Evolutionary conservation across 1,140 invertebrate genomes (phyloP), one percentile per base, ranked within the genome.

Genomic region (Heliothis virescens): DNA sequence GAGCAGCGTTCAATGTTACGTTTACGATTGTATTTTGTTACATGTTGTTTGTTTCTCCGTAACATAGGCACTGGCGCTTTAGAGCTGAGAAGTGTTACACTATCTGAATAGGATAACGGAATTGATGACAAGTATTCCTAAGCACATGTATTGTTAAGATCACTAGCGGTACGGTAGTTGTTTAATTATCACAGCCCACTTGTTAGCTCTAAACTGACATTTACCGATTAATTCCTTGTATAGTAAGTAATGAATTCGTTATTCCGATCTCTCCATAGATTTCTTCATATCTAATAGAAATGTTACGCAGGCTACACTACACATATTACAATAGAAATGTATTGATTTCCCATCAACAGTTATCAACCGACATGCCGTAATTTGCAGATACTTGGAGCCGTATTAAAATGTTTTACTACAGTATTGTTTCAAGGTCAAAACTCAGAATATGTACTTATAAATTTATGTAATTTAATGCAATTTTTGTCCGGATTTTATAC

Each of bases 241-340:
- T 94, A 93, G 92, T 93, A 93, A 91, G 89, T 93, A 94, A 91
- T 91, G 85, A 92, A 91, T 92, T 91, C 92, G 93, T 94, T 94
- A 93, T 89, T 92, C 92, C 89, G 86, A 92, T 92, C 91, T 94
- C 92, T 94, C 87, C 91, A 91, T 93, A 92, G 91, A 90, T 91
- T 90, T 89, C 87, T 94, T 90, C 89, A 88, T 94, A 92, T 86
- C 84, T 90, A 87, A 86, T 91, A 91, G 85, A 89, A 87, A 82
- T 86, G 85, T 90, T 90, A 89, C 74, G 91, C 92, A 94, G 91
- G 91, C 93, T 94, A 94, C 88, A 91, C 85, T 87, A 94, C 92
- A 94, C 92, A 94, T 90, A 91, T 94, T 93, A 94, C 93, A 94
- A 94, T 94, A 94, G 91, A 83, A 90, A 93, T 83, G 86, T 92